phyloP scores from a whole-genome alignment of 2,797 vertebrate species.

The Tamandua tetradactyla region DNA sequence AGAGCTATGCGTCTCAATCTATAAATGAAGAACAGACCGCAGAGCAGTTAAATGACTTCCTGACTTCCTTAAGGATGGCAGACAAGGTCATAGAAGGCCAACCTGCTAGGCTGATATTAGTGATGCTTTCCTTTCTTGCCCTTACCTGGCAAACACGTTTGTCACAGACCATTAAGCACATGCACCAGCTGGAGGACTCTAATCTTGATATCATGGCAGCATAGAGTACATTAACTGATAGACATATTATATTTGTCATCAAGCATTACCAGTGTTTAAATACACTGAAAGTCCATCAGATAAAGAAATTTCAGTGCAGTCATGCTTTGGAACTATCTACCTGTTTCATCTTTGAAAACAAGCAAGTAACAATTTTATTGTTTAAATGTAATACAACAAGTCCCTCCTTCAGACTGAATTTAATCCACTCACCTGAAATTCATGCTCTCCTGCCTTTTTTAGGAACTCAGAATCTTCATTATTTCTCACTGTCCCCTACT shows the following conservation, averaged over 20 bases:
- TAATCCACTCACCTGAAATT: not conserved
- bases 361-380: not conserved
- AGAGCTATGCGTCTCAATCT: not conserved
- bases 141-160: not conserved
- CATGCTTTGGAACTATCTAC: not conserved
- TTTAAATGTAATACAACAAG: not conserved
- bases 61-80: not conserved
- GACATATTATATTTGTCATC: not conserved
- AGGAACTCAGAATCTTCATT: conserved; percentile 8
- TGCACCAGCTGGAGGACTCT: not conserved
- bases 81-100: not conserved
- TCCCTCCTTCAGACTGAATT: not conserved
- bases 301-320: not conserved
- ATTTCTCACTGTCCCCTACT: not conserved
- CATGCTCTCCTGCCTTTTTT: not conserved
- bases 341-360: conserved; percentile 29
- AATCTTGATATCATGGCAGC: not conserved
- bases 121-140: not conserved
- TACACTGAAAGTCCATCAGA: not conserved
- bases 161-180: not conserved
- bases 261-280: conserved; percentile 23
- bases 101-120: not conserved
- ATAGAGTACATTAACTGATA: not conserved
- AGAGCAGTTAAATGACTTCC: not conserved
- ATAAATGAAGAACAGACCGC: not conserved